A percentile compares a stretch with the other conserved stretches of the same genome.
These are phyloP conservation scores for Zonitis immaculata DNA, from an alignment of 2,888 invertebrate species.

Conservation along the genomic window DNA sequence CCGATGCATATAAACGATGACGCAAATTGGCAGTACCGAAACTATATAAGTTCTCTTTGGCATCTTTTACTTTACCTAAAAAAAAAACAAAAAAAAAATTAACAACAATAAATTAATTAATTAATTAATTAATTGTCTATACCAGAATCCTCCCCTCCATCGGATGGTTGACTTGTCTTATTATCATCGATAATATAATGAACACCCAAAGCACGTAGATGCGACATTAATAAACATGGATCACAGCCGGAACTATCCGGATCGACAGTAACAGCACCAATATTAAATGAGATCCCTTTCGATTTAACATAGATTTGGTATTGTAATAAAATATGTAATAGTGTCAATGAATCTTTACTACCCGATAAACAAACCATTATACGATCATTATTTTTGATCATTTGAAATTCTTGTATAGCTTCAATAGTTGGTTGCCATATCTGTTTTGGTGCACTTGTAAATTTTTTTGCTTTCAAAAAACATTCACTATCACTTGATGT, in stretches of 20 bases:
- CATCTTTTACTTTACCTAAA: conserved; percentile 54
- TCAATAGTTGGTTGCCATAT: conserved; percentile 79
- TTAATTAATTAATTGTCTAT: no score
- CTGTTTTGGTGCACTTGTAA: conserved; percentile 65
- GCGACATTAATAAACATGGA: conserved; percentile 64
- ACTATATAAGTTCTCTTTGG: conserved; percentile 51
- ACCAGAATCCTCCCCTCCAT: no score
- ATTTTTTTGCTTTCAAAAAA: conserved; percentile 56
- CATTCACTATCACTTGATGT: conserved; percentile 33
- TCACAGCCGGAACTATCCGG: conserved; percentile 54
- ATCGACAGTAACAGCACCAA: conserved; percentile 74
- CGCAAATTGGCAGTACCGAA: conserved; percentile 71
- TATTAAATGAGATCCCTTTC: conserved; percentile 69
- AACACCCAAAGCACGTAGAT: conserved; percentile 66
- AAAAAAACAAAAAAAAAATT: conserved; percentile 21
- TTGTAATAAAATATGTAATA: conserved; percentile 79
- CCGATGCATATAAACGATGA: conserved; percentile 70
- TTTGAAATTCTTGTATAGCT: conserved; percentile 77
- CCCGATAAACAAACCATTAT: conserved; percentile 82
- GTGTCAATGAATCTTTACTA: conserved; percentile 76
- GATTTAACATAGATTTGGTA: conserved; percentile 73
- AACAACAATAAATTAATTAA: no score
- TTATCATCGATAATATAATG: conserved; percentile 69
- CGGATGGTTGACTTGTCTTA: conserved; percentile 34
- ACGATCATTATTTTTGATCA: conserved; percentile 78